A percentile compares a stretch with the other conserved stretches of the same genome.
phyloP scores from a whole-genome alignment of 1,140 invertebrate genomes.

The Oncopeltus fasciatus region DNA sequence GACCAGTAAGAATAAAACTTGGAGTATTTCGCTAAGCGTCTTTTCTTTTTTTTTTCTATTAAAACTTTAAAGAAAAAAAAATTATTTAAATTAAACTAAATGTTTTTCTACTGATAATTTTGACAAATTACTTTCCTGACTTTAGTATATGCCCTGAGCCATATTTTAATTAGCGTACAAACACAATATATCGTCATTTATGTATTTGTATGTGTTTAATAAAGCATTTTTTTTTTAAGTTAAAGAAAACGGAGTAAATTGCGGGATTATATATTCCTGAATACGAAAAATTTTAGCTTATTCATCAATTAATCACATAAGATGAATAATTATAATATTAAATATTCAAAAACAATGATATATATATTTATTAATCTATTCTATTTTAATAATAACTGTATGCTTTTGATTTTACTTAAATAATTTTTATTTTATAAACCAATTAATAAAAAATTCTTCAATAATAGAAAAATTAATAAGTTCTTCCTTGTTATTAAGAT shows the following conservation, averaged over 20 bases:
- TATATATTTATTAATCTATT: not conserved
- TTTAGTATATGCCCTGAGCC: too few relatives aligned
- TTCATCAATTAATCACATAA: constrained; percentile 39
- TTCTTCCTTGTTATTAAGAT: constrained; percentile 30
- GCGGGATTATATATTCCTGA: constrained; percentile 34
- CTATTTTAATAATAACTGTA: not conserved
- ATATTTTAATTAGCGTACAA: too few relatives aligned
- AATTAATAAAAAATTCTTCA: not conserved
- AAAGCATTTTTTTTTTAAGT: too few relatives aligned
- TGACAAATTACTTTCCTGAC: too few relatives aligned
- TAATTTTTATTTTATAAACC: not conserved
- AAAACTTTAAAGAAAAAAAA: too few relatives aligned
- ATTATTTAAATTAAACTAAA: too few relatives aligned
- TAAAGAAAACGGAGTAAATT: constrained; percentile 25
- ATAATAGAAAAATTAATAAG: not conserved
- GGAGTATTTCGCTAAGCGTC: too few relatives aligned
- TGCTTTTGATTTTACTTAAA: not conserved
- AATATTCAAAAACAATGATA: constrained; percentile 24
- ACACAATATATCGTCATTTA: too few relatives aligned
- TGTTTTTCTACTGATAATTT: too few relatives aligned
- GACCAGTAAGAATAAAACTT: too few relatives aligned
- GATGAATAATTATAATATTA: constrained; percentile 32
- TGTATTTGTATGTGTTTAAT: too few relatives aligned
- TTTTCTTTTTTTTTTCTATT: too few relatives aligned
- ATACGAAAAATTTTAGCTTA: constrained; percentile 36